Base-by-base conservation (phyloP, 2,113 vertebrate species). In the Macheiramphus alcinus region DNA sequence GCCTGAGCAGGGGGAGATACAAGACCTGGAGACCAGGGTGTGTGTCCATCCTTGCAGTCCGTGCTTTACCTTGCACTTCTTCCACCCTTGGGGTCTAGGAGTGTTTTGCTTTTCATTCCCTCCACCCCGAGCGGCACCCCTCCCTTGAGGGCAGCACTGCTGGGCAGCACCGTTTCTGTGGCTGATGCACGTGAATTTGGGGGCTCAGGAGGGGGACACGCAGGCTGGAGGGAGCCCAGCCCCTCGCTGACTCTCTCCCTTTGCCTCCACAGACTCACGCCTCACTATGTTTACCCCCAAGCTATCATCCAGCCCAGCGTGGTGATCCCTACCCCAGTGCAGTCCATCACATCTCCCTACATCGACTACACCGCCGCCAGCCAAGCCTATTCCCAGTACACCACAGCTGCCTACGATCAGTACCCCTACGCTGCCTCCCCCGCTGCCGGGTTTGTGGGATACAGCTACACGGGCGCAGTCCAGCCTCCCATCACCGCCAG, bases 341-440 rank as follows among this genome's bases (percentile, higher is more conserved):
- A 99, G 13, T 97, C 99, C 17, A 98, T 98, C 95, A 98, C 96
- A 45, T 99, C 99, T 65, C 98, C 99, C 12, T 99, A 99, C 97
- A 98, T 99, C 29, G 99, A 99, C 97, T 99, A 99, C 98, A 98
- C 98, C 3, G 93, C 99, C 0, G 98, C 98, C 78, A 98, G 97
- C 88, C 98, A 98, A 25, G 98, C 99, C 97, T 99, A 99, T 16
- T 94, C 98, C 66, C 99, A 99, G 97, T 99, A 99, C 88, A 98
- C 98, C 65, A 98, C 99, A 20, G 98, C 99, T 73, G 97, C 99
- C 97, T 99, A 99, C 6, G 99, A 99, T 68, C 99, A 99, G 98
- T 99, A 99, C 84, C 99, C 99, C 0, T 99, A 99, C 3, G 98
- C 99, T 5, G 98, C 99, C 90, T 99, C 99, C 3, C 99, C 99